Conservation (phyloP, 2,797 vertebrate genomes). For the Tauraco hartlaubi region DNA sequence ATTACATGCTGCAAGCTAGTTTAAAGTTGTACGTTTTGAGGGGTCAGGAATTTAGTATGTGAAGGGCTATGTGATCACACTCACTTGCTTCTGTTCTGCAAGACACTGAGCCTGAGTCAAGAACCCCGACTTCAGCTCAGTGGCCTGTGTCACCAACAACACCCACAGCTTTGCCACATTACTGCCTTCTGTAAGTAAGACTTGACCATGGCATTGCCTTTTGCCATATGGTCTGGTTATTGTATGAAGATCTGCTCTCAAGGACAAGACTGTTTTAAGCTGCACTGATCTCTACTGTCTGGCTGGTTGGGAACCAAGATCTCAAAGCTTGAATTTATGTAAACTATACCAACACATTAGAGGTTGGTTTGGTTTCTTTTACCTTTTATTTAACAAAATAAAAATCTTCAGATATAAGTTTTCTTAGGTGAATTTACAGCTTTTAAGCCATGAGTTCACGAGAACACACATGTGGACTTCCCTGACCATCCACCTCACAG, state of each 20-base stretch:
- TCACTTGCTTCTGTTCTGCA: background rate
- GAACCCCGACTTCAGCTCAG: background rate
- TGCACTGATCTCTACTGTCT: fast-evolving
- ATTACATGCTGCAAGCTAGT: background rate
- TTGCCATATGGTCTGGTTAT: background rate
- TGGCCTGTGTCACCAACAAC: background rate
- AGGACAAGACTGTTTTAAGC: background rate
- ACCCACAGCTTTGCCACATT: background rate
- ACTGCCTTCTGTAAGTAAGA: background rate
- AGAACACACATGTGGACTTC: background rate
- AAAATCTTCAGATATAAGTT: background rate
- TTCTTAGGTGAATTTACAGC: background rate
- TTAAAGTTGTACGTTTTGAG: background rate
- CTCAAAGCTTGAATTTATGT: background rate
- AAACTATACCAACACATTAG: background rate
- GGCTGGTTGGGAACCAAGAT: background rate
- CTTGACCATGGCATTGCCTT: background rate
- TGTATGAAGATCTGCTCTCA: background rate
- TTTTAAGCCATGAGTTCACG: background rate
- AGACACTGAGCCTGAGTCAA: background rate
- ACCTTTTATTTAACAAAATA: fast-evolving
- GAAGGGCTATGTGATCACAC: background rate
- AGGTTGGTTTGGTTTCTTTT: background rate
- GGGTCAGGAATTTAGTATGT: background rate
- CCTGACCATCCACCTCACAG: background rate